Base-by-base conservation (phyloP, 2,888 invertebrate genomes). In the Biston betularia region DNA sequence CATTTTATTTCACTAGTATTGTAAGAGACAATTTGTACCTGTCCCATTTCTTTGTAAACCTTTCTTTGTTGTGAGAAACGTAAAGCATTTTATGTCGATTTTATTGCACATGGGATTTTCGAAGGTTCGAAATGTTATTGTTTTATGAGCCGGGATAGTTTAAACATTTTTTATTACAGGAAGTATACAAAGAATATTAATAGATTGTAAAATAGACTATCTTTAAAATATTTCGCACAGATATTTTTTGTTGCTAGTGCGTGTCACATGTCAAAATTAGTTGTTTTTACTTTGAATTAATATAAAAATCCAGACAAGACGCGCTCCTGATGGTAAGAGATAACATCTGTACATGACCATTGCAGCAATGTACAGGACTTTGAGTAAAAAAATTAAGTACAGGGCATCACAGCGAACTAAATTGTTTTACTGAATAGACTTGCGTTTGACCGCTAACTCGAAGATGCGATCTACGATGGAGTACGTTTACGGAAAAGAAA, bases 91-190 rank as follows among this genome's bases (percentile, higher is more conserved):
- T 62, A 62, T 48, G 61, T 42, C 46, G 12, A 38, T 42, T 66
- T 66, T 66, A 66, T 65, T 63, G 44, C 72, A 68, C 70, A 70
- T 72, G 70, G 68, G 60, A 60, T 57, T 65, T 62, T 63, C 45
- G 66, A 69, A 68, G 66, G 58, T 48, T 49, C 42, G 42, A 61
- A 46, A 62, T 60, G 62, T 69, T 63, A 67, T 73, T 69, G 70
- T 70, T 74, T 73, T 72, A 74, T 65, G 48, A 40, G 61, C 61
- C 69, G 70, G 72, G 53, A 70, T 63, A 56, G 58, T 65, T 67
- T 64, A n/a, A 59, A 59, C 54, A 34, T 62, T 58, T 61, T 67
- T 59, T 62, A 44, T 56, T 60, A 33, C 0, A 45, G 33, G 56
- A 38, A 56, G 24, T 56, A 42, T 10, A 3, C 34, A 14, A 33